Base-by-base conservation (phyloP, 1,140 invertebrate species). In the Tetraneura akinire region DNA sequence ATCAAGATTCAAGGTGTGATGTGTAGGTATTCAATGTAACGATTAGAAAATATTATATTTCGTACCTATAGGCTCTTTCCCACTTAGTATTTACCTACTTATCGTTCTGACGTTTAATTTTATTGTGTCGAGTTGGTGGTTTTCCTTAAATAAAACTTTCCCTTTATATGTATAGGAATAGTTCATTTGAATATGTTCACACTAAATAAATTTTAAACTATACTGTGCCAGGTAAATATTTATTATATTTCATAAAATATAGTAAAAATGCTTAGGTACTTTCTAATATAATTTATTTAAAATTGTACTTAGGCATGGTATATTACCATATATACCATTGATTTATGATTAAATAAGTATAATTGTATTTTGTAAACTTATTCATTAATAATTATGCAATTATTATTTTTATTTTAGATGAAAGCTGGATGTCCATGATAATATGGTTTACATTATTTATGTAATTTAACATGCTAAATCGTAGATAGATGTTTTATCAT, bases 401-500 rank as follows among this genome's bases (percentile, higher is more conserved):
- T 18, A 18, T 5, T 32, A 51, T 71, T 71, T 51, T 29, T 71
- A 16, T 71, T 71, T 71, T 71, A 71, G 68, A 29, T 49, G 1
- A 29, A 29, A 70, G 11, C 21, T 37, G 32, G 13, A 13, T 51
- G 23, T 51, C 13, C 42, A 70, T 70, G 14, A 60, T 62, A 62
- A 62, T 32, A 32, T 71, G 47, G 23, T 57, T 42, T 16, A 45
- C 55, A 45, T 78, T 47, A 60, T 78, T 47, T 62, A 45, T 78
- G 37, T 62, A 78, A n/a, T 76, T 9, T 78, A 78, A 62, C 21
- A 78, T 78, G 53, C 9, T 26, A 37, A 78, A 62, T 78, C 3
- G 53, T 62, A 23, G 14, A 78, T 78, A 78, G 74, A 78, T 78
- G 74, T 78, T 57, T 60, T 78, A 78, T 60, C 57, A 78, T 78